Base-by-base conservation (phyloP, 2,888 invertebrate genomes). In the Hymenopus coronatus region DNA sequence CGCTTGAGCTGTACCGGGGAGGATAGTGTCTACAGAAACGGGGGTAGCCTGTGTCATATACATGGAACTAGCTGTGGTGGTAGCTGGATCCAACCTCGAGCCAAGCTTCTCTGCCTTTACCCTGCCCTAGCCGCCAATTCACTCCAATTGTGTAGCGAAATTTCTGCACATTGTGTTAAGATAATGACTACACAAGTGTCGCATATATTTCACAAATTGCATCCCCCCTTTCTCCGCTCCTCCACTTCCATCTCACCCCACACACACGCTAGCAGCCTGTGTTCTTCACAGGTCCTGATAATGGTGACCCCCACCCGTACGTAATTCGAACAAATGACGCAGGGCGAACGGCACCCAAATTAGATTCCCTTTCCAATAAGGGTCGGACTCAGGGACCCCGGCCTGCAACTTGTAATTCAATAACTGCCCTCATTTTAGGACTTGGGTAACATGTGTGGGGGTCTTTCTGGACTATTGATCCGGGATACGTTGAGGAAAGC, bases 241-340 rank as follows among this genome's bases (percentile, higher is more conserved):
- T 89, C 86, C 81, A 84, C 88, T n/a, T 30, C 84, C 84, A 83
- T 70, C 40, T 81, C 88, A 9, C 40, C 40, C 40, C 30, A 70
- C 84, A 30, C 84, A 28, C 46, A 83, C 81, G 20, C 54, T 70
- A 84, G 33, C 28, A 40, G 89, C 86, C 87, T 83, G 89, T 88
- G 90, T 88, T 88, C 87, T 88, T 87, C 88, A 83, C 88, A 88
- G 88, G 82, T 89, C 83, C 90, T 89, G 89, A 89, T 89, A 89
- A 88, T 90, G 88, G 90, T 86, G 81, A 88, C 88, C 90, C 83
- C 89, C 90, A 81, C 87, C 88, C 90, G 89, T 92, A 92, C 93
- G 93, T 94, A 94, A 95, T 94, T 94, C 93, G 95, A 94, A 95
- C 95, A 95, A 95, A 95, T 95, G 95, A 95, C 94, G 94, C 94